A percentile compares a stretch with the other conserved stretches of the same genome.
Conservation (phyloP, 2,888 invertebrate genomes). For the Disparrhopalites patrizii region DNA sequence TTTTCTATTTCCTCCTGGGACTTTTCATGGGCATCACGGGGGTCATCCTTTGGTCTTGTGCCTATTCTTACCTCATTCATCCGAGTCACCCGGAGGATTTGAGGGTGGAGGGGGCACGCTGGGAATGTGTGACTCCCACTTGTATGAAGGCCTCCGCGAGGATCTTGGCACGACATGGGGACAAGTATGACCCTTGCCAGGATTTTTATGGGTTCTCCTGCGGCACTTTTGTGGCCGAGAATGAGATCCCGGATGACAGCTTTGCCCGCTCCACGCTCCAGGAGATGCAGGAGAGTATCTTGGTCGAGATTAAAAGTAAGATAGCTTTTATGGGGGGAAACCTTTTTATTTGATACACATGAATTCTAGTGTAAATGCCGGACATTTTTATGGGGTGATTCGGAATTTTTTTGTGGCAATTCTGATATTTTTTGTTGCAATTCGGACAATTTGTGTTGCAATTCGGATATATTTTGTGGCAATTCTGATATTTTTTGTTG, state of each 20-base stretch:
- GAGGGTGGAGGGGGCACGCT: background rate
- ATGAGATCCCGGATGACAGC: constrained; percentile 52
- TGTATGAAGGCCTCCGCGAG: constrained; percentile 50
- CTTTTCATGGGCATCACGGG: constrained; percentile 14
- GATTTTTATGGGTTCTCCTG: constrained; percentile 53
- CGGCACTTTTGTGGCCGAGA: constrained; percentile 51
- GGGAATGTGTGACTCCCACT: constrained; percentile 48
- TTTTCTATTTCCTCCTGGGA: constrained; percentile 13
- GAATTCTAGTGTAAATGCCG: too few relatives aligned
- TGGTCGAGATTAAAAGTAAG: constrained; percentile 52
- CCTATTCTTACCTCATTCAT: background rate
- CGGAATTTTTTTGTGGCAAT: too few relatives aligned
- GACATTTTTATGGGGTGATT: too few relatives aligned
- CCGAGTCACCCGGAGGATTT: too few relatives aligned
- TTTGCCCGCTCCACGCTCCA: constrained; percentile 51
- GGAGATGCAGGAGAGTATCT: constrained; percentile 52
- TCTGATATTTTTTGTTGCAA: too few relatives aligned
- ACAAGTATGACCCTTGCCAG: constrained; percentile 49
- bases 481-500: too few relatives aligned
- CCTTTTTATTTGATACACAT: too few relatives aligned
- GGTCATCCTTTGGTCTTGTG: constrained; percentile 9
- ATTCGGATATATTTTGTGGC: too few relatives aligned
- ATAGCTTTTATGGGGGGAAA: too few relatives aligned
- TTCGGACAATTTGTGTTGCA: too few relatives aligned
- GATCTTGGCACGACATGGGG: constrained; percentile 50